Conservation (phyloP, 2,797 vertebrate genomes). For the Syngnathus acus region DNA sequence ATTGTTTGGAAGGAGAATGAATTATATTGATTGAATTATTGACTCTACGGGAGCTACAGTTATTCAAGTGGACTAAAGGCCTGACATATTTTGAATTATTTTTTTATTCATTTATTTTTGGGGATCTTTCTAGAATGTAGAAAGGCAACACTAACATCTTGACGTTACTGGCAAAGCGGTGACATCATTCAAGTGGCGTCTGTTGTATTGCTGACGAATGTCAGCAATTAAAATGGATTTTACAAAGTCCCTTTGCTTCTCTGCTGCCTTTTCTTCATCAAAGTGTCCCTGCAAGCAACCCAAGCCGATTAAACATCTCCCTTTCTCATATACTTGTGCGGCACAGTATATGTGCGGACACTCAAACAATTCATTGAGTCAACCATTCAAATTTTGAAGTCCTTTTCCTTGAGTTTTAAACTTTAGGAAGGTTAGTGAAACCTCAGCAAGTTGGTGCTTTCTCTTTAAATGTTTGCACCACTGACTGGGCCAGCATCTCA, state of each 20-base stretch:
- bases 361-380: no score
- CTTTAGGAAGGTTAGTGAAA: background rate
- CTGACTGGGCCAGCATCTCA: no score
- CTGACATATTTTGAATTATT: background rate
- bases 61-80: background rate
- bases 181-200: no score
- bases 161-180: no score
- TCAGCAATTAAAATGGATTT: slow-evolving; percentile 40
- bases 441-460: background rate
- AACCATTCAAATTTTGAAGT: no score
- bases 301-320: no score
- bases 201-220: background rate
- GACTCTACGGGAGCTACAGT: background rate
- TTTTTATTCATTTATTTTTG: background rate
- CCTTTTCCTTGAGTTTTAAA: no score
- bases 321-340: no score
- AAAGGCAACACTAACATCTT: background rate
- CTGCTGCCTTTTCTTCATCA: slow-evolving; percentile 23
- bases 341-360: no score
- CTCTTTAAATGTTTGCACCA: background rate
- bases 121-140: background rate
- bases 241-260: slow-evolving; percentile 20
- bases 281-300: background rate
- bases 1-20: slow-evolving; percentile 2
- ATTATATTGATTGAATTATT: background rate